Percentiles rank a stretch among this genome's conserved stretches.
Conservation (phyloP, 1,140 invertebrate genomes). For the Leguminivora glycinivorella region DNA sequence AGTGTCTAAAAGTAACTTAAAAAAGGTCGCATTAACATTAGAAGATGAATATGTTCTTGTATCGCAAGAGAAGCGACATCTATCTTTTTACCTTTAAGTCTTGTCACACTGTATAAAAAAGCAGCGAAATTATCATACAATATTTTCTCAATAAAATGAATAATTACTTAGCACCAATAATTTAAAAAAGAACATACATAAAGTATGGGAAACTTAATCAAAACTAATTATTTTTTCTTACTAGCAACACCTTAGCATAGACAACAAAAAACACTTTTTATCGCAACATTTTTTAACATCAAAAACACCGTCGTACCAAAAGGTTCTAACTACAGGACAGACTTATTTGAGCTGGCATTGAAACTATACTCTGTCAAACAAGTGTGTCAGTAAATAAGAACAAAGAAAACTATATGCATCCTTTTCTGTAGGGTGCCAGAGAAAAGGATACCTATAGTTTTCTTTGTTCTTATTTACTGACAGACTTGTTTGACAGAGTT, state of each 20-base stretch:
- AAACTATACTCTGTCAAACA: not conserved
- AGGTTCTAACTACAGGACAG: constrained; percentile 10
- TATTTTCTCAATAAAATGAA: constrained; percentile 5
- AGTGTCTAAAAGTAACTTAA: no score
- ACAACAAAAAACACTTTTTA: constrained; percentile 22
- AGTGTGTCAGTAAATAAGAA: no score
- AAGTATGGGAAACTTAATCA: constrained; percentile 24
- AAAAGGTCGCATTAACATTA: no score
- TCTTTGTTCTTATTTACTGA: no score
- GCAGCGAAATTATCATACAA: constrained; percentile 9
- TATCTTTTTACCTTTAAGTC: not conserved
- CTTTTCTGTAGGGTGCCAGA: no score
- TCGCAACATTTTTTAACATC: constrained; percentile 15
- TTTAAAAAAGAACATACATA: constrained; percentile 24
- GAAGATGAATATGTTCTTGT: no score
- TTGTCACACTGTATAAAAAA: not conserved
- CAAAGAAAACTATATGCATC: no score
- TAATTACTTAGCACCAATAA: constrained; percentile 26
- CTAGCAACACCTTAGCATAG: constrained; percentile 26
- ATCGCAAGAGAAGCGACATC: no score
- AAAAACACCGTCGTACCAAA: constrained; percentile 24
- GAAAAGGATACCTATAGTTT: no score
- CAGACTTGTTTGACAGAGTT: no score
- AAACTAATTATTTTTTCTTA: constrained; percentile 21
- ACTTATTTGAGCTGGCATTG: not conserved